phyloP scores from a whole-genome alignment of 1,140 invertebrate species.

The Bombus ignitus region DNA sequence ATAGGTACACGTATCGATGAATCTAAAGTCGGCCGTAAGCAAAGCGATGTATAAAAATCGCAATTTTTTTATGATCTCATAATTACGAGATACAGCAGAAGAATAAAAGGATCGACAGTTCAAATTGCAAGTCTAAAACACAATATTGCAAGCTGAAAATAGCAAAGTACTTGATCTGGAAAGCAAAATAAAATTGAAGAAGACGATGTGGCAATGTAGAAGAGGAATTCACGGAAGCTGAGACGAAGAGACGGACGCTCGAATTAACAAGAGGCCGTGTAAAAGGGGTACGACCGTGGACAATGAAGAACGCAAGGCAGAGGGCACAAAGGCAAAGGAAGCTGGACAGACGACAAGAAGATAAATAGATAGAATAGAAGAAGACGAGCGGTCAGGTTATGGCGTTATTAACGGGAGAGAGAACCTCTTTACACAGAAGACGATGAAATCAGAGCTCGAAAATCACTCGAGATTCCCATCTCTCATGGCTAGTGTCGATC shows the following conservation, averaged over 20 bases:
- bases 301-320: not conserved
- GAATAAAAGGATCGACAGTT: no score
- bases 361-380: slow-evolving; percentile 52
- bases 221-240: not conserved
- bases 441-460: slow-evolving; percentile 64
- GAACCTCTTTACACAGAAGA: slow-evolving; percentile 38
- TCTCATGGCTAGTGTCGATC: slow-evolving; percentile 45
- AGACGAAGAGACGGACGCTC: not conserved
- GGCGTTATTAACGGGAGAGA: slow-evolving; percentile 66
- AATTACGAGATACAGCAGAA: no score
- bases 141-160: not conserved
- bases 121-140: not conserved
- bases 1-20: no score
- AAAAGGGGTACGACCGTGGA: not conserved
- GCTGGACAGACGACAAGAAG: slow-evolving; percentile 33
- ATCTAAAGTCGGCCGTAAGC: no score
- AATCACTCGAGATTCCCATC: slow-evolving; percentile 63
- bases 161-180: not conserved
- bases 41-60: no score
- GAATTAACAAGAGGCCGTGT: slow-evolving; percentile 26
- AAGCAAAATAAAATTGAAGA: not conserved
- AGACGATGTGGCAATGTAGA: not conserved
- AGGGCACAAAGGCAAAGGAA: slow-evolving; percentile 22
- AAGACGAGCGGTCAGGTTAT: slow-evolving; percentile 6
- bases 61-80: no score